Evolutionary conservation across 2,888 invertebrate species (phyloP).

Genomic region (Serrognathus titanus): DNA sequence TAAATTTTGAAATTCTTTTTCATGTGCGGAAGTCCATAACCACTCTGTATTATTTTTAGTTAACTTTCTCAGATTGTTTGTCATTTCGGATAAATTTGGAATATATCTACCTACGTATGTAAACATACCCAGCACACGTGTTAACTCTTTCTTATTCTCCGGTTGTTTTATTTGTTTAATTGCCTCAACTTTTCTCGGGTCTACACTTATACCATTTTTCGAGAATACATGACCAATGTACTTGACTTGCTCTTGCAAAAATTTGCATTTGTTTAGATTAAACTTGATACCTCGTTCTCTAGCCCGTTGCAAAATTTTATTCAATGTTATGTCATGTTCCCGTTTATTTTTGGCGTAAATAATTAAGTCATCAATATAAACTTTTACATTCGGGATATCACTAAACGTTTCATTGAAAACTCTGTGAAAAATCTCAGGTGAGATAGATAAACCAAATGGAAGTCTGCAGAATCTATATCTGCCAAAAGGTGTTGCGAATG

Average conservation of each 20-base stretch:
- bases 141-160: constrained; percentile 18
- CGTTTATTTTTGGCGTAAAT: neutral
- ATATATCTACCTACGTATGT: constrained; percentile 18
- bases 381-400: neutral
- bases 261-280: constrained; percentile 29
- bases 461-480: constrained; percentile 20
- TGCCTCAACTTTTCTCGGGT: constrained; percentile 7
- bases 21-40: constrained; percentile 7
- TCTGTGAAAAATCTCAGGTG: constrained; percentile 29
- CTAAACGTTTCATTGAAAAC: constrained; percentile 12
- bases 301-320: constrained; percentile 11
- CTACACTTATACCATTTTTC: neutral
- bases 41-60: constrained; percentile 22
- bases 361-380: neutral
- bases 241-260: constrained; percentile 10
- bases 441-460: constrained; percentile 28
- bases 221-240: neutral
- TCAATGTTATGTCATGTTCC: constrained; percentile 2
- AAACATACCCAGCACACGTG: constrained; percentile 26
- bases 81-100: no score
- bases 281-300: constrained; percentile 25
- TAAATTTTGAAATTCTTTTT: constrained; percentile 4
- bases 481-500: no score
- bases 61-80: no score
- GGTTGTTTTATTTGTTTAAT: constrained; percentile 21